Evolutionary conservation across 2,888 invertebrate genomes (phyloP), one percentile per base, ranked within the genome.

Genomic region (Phrixothrix hirtus): DNA sequence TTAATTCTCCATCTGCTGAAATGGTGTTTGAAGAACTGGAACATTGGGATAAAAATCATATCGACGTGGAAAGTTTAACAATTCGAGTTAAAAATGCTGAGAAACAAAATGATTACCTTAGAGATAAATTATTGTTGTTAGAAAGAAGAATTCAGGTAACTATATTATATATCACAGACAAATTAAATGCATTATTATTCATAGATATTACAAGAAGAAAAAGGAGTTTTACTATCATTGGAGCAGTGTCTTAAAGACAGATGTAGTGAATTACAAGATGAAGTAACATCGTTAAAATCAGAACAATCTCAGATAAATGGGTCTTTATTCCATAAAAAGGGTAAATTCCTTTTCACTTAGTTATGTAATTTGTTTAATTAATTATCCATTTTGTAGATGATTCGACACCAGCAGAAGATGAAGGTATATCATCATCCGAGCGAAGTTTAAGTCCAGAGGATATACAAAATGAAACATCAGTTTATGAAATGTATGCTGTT

Each of bases 381-480:
- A 32, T 10, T 12, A 11, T 13, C n/a, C 26, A 38, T 12, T 4
- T 31, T 55, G 21, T 50, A 83, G 83, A 79, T 65, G 83, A 82
- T 66, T 86, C 87, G 30, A 87, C 89, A 3, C 89, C 90, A 59
- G 88, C 88, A 27, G 91, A 92, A 76, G 92, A 92, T 68, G 92
- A 92, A 79, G 92, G 92, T 3, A 92, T 92, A 60, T 91, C 90
- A 66, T 91, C 91, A 5, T 91, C 91, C 0, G 92, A 92, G 39
- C 79, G 86, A 60, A 89, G 89, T 29, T 77, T 88, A 31, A 88
- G 87, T 54, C 89, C 89, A 0, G 88, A 88, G 63, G 83, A 83
- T 21, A 75, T 78, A 1, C 83, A 83, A 69, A 75, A 81, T 56
- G 82, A 83, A 57, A 78, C 83, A 0, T 77, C 82, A 71, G 79